These are phyloP conservation scores for Drosophila aff. DNA, from an alignment of 1,140 invertebrate species.

Conservation along the genomic window DNA sequence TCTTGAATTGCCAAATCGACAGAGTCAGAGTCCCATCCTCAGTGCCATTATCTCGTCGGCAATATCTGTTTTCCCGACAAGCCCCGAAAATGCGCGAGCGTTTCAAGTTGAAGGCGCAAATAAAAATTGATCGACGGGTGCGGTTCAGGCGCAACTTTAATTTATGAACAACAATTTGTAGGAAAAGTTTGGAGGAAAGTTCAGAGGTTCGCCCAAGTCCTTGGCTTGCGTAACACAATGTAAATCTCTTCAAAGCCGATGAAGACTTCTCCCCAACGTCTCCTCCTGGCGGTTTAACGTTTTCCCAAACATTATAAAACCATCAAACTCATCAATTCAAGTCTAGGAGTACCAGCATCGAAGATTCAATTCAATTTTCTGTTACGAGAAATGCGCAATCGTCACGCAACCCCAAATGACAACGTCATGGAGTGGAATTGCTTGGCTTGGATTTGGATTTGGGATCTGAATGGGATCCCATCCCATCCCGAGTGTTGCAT, in stretches of 20 bases:
- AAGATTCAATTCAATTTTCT: slow-evolving; percentile 42
- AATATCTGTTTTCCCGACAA: slow-evolving; percentile 29
- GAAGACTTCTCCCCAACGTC: slow-evolving; percentile 16
- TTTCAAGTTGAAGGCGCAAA: slow-evolving; percentile 77
- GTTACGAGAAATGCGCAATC: slow-evolving; percentile 47
- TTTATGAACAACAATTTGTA: slow-evolving; percentile 44
- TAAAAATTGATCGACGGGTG: slow-evolving; percentile 60
- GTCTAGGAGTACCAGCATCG: slow-evolving; percentile 13
- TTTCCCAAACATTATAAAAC: slow-evolving; percentile 52
- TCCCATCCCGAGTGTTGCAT: slow-evolving; percentile 44
- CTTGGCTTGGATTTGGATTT: slow-evolving; percentile 12
- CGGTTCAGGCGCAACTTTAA: slow-evolving; percentile 39
- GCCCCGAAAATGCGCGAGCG: slow-evolving; percentile 7
- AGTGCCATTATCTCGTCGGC: slow-evolving; percentile 30
- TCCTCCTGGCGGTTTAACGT: neutral
- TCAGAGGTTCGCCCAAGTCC: slow-evolving; percentile 17
- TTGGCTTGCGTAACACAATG: slow-evolving; percentile 31
- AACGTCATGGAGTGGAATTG: slow-evolving; percentile 53
- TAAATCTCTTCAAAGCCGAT: slow-evolving; percentile 7
- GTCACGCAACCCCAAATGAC: slow-evolving; percentile 65
- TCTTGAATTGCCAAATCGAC: slow-evolving; percentile 70
- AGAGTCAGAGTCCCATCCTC: slow-evolving; percentile 25
- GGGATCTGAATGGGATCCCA: slow-evolving; percentile 6
- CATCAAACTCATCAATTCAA: slow-evolving; percentile 65
- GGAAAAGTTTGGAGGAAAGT: slow-evolving; percentile 18